Conservation (phyloP, 2,797 vertebrate species). For the Carapus acus region DNA sequence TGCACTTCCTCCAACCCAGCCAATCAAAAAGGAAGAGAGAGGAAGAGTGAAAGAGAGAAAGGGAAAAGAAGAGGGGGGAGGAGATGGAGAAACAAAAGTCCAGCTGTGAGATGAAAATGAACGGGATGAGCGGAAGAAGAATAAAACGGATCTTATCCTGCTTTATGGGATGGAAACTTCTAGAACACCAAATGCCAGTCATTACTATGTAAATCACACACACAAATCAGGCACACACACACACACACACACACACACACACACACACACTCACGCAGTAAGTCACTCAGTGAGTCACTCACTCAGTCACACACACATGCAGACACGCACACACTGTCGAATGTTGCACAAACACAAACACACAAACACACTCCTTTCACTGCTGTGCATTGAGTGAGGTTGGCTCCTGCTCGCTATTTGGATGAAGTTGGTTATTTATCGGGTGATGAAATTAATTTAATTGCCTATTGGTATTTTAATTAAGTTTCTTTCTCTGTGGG, state of each 20-base stretch:
- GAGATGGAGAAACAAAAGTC: conserved; percentile 57
- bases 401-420: conserved; percentile 58
- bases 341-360: conserved; percentile 59
- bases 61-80: conserved; percentile 8
- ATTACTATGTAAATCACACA: conserved; percentile 59
- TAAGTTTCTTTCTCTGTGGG: conserved; percentile 59
- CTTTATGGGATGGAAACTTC: conserved; percentile 36
- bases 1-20: conserved; percentile 29
- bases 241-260: conserved; percentile 15
- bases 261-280: conserved; percentile 13
- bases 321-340: conserved; percentile 9
- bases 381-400: conserved; percentile 41
- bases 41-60: neutral
- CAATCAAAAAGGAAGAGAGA: conserved; percentile 41
- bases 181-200: conserved; percentile 27
- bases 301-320: conserved; percentile 1
- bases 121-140: conserved; percentile 53
- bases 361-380: conserved; percentile 36
- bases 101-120: conserved; percentile 65
- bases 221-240: conserved; percentile 30
- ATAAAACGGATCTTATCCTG: conserved; percentile 53
- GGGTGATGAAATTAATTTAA: conserved; percentile 63
- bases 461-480: conserved; percentile 70
- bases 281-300: conserved; percentile 8
- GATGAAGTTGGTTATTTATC: conserved; percentile 59